Evolutionary conservation across 2,888 invertebrate species (phyloP), one percentile per base, ranked within the genome.

Genomic region (Diarsia mendica): DNA sequence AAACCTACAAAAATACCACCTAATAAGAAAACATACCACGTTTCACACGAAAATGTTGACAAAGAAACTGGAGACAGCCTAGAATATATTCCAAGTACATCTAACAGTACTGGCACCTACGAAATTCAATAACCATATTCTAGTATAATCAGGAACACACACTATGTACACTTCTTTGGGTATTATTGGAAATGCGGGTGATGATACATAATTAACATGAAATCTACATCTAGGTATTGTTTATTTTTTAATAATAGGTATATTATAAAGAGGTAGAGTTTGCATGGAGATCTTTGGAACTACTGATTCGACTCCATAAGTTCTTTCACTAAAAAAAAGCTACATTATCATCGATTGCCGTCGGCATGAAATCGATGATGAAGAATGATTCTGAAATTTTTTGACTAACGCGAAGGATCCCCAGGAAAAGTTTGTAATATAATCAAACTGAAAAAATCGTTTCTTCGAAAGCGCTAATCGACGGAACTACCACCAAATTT

Each of bases 181-280:
- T 84, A 87, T 83, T 87, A 88, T 90, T 89, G 75, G 79, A 86
- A 87, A 91, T 85, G 85, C 82, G 85, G 86, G 83, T 88, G 85
- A 84, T 85, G 80, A 84, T 83, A 83, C 85, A 78, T 83, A 13
- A n/a, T n/a, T n/a, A n/a, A 78, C 15, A 23, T 9, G n/a, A 44
- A 39, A n/a, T 63, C 44, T 63, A 39, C 9, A 15, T 8, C 13
- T 15, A n/a, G n/a, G n/a, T n/a, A 58, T 28, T 28, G 28, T 0
- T 23, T 55, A 6, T 55, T 15, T 6, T 55, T 2, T 51, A 55
- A 55, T 55, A 55, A n/a, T n/a, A n/a, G n/a, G n/a, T n/a, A n/a
- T n/a, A n/a, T 28, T 23, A 28, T 1, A n/a, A 2, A 13, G 5
- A 13, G n/a, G n/a, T 23, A 5, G n/a, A 3, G 0, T 53, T 33